Percentiles rank a stretch among this genome's conserved stretches.
These are phyloP conservation scores for Bergia puertoricense DNA, from an alignment of 92 coral and sea anemone species.

Conservation along the genomic window DNA sequence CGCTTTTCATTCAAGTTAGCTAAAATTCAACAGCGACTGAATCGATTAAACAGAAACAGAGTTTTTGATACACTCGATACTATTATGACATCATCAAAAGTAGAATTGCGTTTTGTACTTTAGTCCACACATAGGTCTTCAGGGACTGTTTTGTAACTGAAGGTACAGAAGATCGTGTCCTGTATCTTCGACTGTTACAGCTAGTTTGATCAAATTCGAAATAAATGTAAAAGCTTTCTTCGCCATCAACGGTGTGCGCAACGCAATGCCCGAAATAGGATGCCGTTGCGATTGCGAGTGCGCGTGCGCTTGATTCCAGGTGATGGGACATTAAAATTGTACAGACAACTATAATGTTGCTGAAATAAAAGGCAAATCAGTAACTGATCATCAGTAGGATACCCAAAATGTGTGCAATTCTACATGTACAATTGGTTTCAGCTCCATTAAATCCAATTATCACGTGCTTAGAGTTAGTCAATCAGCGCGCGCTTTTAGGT, in stretches of 20 bases:
- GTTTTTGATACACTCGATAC: neutral
- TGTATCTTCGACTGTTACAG: neutral
- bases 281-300: neutral
- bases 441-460: too few relatives aligned
- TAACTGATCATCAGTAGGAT: too few relatives aligned
- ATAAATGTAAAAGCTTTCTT: neutral
- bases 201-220: neutral
- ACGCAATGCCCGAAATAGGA: neutral
- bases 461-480: too few relatives aligned
- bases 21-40: neutral
- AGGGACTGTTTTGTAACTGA: neutral
- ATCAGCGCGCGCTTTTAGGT: too few relatives aligned
- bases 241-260: slow-evolving; percentile 7
- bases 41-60: neutral
- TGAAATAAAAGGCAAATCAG: too few relatives aligned
- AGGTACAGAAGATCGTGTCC: neutral
- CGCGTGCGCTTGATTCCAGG: neutral
- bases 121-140: neutral
- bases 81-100: slow-evolving; percentile 28
- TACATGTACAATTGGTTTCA: too few relatives aligned
- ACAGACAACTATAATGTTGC: too few relatives aligned
- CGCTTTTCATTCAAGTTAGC: neutral
- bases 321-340: too few relatives aligned
- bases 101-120: neutral
- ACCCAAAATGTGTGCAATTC: too few relatives aligned